Base-by-base conservation (phyloP, 2,888 invertebrate species). In the Lepidocyrtoides sp. region DNA sequence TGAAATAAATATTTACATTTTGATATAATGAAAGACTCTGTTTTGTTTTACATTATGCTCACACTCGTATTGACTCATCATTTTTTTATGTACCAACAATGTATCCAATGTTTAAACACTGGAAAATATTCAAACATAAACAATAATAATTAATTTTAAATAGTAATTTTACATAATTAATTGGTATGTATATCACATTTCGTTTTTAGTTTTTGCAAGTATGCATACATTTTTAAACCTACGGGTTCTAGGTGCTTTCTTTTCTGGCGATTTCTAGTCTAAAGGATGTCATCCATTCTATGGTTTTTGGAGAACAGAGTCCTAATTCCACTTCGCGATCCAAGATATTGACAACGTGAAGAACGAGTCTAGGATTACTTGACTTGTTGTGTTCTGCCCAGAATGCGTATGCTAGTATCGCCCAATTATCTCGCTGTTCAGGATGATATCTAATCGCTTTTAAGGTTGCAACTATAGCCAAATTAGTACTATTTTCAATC, bases 401-500 rank as follows among this genome's bases (percentile, higher is more conserved):
- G 48, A 88, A 92, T 3, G 91, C 92, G 63, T 87, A 91, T 0
- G 91, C 93, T n/a, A 93, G 48, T 1, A 92, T 89, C 41, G 92
- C 91, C 93, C 93, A 93, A 36, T 93, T 93, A 48, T 93, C 93
- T 29, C 92, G 79, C 60, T 92, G 86, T 14, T 91, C 82, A 0
- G 93, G 93, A 81, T 90, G 90, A 10, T 69, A 83, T 69, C 87
- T 89, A n/a, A 93, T 91, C 14, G 93, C 93, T 83, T 91, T 93
- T 32, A 93, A 75, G 23, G 93, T 93, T 10, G 91, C 79, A 17
- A 79, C 90, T 14, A 91, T 75, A 2, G 93, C 94, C 14, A 89
- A 57, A 23, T 89, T 82, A 66, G 72, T 69, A 84, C 93, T 87
- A 14, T 72, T 77, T 60, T 93, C 92, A 7, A 93, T 36, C 54